phyloP scores from a whole-genome alignment of 2,888 invertebrate species.

The Dolichomitus sp. region DNA sequence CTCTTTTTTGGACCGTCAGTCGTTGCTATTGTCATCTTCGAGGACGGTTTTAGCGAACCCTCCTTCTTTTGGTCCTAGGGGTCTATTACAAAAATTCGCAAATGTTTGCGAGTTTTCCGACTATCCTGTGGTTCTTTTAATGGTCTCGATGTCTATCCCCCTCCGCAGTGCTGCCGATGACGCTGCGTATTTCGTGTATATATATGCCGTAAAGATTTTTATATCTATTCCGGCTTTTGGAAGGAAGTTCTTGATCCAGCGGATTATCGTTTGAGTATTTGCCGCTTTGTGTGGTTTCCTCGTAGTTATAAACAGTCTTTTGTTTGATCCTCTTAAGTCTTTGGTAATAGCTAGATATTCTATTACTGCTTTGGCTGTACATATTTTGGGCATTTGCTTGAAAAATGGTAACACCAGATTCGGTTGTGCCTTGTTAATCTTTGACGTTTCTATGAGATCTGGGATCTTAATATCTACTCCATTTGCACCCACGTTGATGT shows the following conservation, averaged over 20 bases:
- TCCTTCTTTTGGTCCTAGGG: not conserved
- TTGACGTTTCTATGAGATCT: conserved; percentile 57
- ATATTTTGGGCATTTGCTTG: conserved; percentile 27
- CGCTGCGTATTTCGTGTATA: conserved; percentile 54
- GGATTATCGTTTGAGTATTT: conserved; percentile 59
- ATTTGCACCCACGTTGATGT: conserved; percentile 24
- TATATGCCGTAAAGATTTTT: conserved; percentile 57
- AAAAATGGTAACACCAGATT: conserved; percentile 45
- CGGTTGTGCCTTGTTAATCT: conserved; percentile 47
- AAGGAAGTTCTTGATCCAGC: conserved; percentile 57
- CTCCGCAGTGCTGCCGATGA: conserved; percentile 45
- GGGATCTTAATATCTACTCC: conserved; percentile 57
- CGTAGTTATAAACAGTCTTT: conserved; percentile 40
- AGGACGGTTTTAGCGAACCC: not conserved
- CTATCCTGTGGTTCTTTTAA: conserved; percentile 46
- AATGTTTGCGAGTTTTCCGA: conserved; percentile 36
- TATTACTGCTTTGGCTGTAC: conserved; percentile 20
- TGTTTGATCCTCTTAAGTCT: conserved; percentile 6
- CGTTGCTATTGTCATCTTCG: too few species aligned
- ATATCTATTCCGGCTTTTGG: conserved; percentile 60
- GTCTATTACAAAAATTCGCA: conserved; percentile 43
- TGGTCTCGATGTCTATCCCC: conserved; percentile 43
- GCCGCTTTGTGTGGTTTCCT: conserved; percentile 43
- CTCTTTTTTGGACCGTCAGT: too few species aligned
- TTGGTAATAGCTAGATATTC: conserved; percentile 40